Conservation (phyloP, 2,113 vertebrate species). For the Engraulis encrasicolus region DNA sequence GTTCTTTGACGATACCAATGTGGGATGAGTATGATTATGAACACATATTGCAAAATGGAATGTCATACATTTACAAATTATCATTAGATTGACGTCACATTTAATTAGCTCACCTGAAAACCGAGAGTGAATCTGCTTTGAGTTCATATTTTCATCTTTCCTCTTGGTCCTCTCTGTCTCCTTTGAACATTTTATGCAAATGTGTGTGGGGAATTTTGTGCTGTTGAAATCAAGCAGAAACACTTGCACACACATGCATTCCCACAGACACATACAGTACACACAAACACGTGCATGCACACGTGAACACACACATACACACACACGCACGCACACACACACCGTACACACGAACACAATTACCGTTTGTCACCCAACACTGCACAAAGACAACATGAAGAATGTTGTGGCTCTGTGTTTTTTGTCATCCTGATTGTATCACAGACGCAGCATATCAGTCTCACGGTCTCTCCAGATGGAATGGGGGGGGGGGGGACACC, state of each 20-base stretch:
- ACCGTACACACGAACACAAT: not conserved
- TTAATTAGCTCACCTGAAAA: not conserved
- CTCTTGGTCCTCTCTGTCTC: not conserved
- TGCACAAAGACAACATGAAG: constrained; percentile 14
- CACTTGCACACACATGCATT: not conserved
- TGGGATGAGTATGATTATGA: not conserved
- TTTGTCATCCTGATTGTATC: constrained; percentile 5
- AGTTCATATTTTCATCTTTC: constrained; percentile 56
- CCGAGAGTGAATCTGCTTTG: constrained; percentile 45
- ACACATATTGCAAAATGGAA: not conserved
- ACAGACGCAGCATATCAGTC: not conserved
- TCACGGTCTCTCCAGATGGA: not conserved
- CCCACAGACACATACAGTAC: not conserved
- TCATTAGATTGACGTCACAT: not conserved
- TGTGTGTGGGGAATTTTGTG: constrained; percentile 3
- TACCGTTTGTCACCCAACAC: constrained; percentile 38
- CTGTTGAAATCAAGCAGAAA: not conserved
- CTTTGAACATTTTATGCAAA: not conserved
- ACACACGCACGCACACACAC: not conserved
- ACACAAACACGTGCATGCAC: not conserved
- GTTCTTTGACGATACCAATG: not conserved
- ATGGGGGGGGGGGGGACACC: not conserved
- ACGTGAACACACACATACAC: not conserved
- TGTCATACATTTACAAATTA: not conserved
- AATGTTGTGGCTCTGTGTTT: not conserved